Evolutionary conservation across 2,797 vertebrate species (phyloP).

Genomic region (Pristis pectinata): DNA sequence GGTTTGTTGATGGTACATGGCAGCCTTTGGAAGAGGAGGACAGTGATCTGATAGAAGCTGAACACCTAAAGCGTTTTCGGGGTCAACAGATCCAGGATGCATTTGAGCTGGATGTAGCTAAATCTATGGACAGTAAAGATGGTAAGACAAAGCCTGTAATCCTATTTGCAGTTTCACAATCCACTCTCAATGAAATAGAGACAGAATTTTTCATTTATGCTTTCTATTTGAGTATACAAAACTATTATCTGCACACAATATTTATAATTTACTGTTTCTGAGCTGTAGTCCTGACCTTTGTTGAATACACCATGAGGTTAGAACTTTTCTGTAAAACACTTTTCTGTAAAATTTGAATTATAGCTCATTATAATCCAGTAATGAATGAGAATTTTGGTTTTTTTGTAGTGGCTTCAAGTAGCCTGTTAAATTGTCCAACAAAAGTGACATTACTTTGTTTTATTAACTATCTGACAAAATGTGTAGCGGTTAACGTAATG

Average conservation of each 20-base stretch:
- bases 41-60: constrained; percentile 86
- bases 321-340: not conserved
- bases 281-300: not conserved
- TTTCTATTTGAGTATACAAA: not conserved
- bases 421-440: not conserved
- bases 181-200: constrained; percentile 4
- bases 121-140: constrained; percentile 86
- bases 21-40: constrained; percentile 92
- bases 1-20: constrained; percentile 96
- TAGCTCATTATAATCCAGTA: not conserved
- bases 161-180: not conserved
- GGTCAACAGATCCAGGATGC: constrained; percentile 85
- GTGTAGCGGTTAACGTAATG: too few relatives aligned
- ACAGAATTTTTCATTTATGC: not conserved
- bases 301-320: not conserved
- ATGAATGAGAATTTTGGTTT: not conserved
- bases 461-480: not conserved
- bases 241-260: not conserved
- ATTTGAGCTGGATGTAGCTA: constrained; percentile 81
- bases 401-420: not conserved
- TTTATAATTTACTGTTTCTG: not conserved
- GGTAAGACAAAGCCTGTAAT: constrained; percentile 65
- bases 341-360: not conserved
- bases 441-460: not conserved
- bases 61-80: constrained; percentile 81